Evolutionary conservation across 2,888 invertebrate species (phyloP).

Genomic region (Drosophila kokeensis): DNA sequence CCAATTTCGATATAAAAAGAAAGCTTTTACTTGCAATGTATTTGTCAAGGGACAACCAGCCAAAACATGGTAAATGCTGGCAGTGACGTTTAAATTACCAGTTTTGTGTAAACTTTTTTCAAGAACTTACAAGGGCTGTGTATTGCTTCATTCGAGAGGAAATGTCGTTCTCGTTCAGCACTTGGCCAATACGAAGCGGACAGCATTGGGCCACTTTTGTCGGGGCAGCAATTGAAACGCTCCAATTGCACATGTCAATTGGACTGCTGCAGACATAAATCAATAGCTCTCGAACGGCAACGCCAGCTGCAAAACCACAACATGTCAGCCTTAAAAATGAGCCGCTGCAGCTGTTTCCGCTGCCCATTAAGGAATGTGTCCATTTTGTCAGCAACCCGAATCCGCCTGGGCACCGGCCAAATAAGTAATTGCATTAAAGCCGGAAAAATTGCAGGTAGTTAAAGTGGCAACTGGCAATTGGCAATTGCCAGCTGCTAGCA

Average conservation of each 20-base stretch:
- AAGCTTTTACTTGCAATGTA: neutral
- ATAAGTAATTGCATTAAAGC: slow-evolving; percentile 70
- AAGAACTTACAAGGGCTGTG: slow-evolving; percentile 16
- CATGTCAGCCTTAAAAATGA: slow-evolving; percentile 70
- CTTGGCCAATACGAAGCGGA: slow-evolving; percentile 16
- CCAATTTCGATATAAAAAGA: neutral
- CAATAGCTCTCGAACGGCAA: slow-evolving; percentile 44
- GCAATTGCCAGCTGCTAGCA: slow-evolving; percentile 8
- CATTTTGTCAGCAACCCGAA: slow-evolving; percentile 42
- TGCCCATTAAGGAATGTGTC: slow-evolving; percentile 60
- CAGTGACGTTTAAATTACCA: slow-evolving; percentile 23
- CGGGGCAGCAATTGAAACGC: slow-evolving; percentile 17
- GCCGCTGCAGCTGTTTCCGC: slow-evolving; percentile 62
- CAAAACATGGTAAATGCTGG: slow-evolving; percentile 2
- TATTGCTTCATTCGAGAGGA: slow-evolving; percentile 1
- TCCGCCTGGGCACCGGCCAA: slow-evolving; percentile 23
- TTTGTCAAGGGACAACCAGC: neutral
- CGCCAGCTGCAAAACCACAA: slow-evolving; percentile 53
- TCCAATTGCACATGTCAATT: slow-evolving; percentile 48
- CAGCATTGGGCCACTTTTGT: slow-evolving; percentile 34
- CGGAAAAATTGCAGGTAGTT: slow-evolving; percentile 69
- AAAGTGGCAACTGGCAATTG: slow-evolving; percentile 39
- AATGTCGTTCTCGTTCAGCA: slow-evolving; percentile 15
- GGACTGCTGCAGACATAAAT: slow-evolving; percentile 70
- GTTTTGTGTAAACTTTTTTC: slow-evolving; percentile 21